Evolutionary conservation across 2,888 invertebrate genomes (phyloP), one percentile per base, ranked within the genome.

Genomic region (Acrobasis consociella): DNA sequence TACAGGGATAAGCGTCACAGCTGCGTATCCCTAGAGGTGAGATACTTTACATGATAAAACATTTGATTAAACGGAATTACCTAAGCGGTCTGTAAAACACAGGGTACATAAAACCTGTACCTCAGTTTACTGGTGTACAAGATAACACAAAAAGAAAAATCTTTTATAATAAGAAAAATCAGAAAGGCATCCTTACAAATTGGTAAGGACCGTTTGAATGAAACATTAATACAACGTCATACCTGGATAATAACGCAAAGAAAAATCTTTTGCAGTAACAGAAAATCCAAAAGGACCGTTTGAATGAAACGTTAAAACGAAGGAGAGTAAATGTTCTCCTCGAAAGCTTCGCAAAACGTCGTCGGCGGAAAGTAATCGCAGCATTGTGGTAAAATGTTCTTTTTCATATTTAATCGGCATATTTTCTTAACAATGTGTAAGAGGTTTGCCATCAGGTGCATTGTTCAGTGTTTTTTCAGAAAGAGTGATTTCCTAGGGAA

Each of bases 351-450:
- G 39, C 9, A 55, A 31, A 39, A 16, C 15, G 46, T 11, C 39
- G 55, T 55, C 55, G 38, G 16, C 39, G 38, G 55, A 39, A 55
- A 55, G 39, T 55, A 55, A 39, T 55, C 38, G 37, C 38, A 8
- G 53, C 39, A 15, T 46, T 13, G 46, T 46, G 11, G 46, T 13
- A 13, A 46, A 46, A 46, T 46, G 46, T 13, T 13, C 13, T 46
- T 46, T 11, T 46, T 13, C n/a, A 46, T 3, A 46, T 13, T 46
- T 46, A 46, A 46, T 13, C 46, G 46, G 13, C 46, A 46, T 46
- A 46, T 11, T 46, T 46, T 46, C 46, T 46, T 46, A n/a, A 31
- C 31, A 31, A 31, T 31, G 7, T n/a, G 46, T 13, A 46, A 11
- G 13, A 46, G 46, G 10, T 13, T 13, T 8, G 42, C 42, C 3